Evolutionary conservation across 2,797 vertebrate species (phyloP).

Genomic region (Micrastur ruficollis): DNA sequence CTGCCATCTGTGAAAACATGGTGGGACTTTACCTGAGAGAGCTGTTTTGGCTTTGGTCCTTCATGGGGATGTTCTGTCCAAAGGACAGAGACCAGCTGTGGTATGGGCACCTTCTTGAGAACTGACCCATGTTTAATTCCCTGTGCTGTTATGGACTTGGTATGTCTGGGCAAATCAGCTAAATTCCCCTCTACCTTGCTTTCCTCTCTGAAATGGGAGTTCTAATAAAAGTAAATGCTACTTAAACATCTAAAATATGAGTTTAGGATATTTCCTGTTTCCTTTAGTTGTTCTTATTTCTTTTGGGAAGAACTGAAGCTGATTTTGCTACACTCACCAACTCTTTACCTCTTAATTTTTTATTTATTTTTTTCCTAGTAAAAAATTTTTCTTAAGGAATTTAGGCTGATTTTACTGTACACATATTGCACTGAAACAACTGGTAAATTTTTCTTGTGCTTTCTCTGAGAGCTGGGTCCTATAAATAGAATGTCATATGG

Average conservation of each 20-base stretch:
- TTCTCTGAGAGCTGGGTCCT: neutral
- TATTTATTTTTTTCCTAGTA: neutral
- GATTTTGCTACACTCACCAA: neutral
- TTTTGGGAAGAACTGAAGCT: neutral
- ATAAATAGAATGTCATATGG: neutral
- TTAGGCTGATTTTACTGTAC: neutral
- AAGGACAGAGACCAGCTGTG: neutral
- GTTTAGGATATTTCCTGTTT: neutral
- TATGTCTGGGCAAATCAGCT: neutral
- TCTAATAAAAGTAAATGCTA: neutral
- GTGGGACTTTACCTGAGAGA: accelerated
- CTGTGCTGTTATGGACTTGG: accelerated
- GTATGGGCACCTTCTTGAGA: neutral
- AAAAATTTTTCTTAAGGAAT: neutral
- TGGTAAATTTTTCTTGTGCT: neutral
- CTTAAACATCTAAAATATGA: neutral
- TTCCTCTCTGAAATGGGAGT: neutral
- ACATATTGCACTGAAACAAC: neutral
- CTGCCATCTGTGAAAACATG: neutral
- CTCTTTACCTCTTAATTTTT: neutral
- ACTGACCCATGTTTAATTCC: neutral
- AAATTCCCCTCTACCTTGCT: neutral
- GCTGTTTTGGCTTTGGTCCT: neutral
- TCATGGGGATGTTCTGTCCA: neutral
- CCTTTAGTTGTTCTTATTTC: neutral